Evolutionary conservation across 1,140 invertebrate species (phyloP).

Genomic region (Nasonia vitripennis): DNA sequence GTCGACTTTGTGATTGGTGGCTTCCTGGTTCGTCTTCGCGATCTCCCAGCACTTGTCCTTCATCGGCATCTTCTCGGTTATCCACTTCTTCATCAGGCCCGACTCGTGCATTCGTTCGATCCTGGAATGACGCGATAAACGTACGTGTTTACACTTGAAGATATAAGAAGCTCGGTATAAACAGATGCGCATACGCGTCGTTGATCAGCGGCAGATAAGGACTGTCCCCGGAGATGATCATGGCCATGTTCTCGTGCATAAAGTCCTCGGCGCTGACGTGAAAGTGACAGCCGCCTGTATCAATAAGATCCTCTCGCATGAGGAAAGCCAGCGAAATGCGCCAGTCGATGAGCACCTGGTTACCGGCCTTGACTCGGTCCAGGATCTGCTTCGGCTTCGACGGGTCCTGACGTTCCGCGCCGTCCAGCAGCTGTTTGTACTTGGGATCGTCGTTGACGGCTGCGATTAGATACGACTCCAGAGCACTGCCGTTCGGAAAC

Average conservation of each 20-base stretch:
- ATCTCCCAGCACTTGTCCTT: constrained; percentile 87
- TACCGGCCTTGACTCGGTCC: constrained; percentile 77
- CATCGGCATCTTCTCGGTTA: constrained; percentile 83
- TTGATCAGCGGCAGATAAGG: constrained; percentile 83
- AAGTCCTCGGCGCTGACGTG: constrained; percentile 84
- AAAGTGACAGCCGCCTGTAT: constrained; percentile 82
- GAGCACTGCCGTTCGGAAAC: constrained; percentile 82
- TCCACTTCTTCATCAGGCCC: constrained; percentile 90
- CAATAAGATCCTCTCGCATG: constrained; percentile 78
- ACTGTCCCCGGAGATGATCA: constrained; percentile 83
- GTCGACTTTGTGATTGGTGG: constrained; percentile 89
- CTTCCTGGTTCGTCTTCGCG: constrained; percentile 77
- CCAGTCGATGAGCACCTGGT: constrained; percentile 89
- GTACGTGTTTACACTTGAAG: neutral
- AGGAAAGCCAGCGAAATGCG: constrained; percentile 82
- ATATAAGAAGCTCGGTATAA: no score
- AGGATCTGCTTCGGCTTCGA: constrained; percentile 73
- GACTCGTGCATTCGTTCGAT: constrained; percentile 87
- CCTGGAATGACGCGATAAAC: constrained; percentile 69
- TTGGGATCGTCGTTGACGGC: neutral
- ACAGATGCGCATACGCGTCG: constrained; percentile 73
- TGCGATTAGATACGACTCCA: constrained; percentile 80
- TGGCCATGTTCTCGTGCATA: constrained; percentile 85
- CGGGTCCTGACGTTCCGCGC: constrained; percentile 68
- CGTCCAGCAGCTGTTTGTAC: constrained; percentile 75